Evolutionary conservation across 2,113 vertebrate genomes (phyloP).

Genomic region (Puffinus mauretanicus): DNA sequence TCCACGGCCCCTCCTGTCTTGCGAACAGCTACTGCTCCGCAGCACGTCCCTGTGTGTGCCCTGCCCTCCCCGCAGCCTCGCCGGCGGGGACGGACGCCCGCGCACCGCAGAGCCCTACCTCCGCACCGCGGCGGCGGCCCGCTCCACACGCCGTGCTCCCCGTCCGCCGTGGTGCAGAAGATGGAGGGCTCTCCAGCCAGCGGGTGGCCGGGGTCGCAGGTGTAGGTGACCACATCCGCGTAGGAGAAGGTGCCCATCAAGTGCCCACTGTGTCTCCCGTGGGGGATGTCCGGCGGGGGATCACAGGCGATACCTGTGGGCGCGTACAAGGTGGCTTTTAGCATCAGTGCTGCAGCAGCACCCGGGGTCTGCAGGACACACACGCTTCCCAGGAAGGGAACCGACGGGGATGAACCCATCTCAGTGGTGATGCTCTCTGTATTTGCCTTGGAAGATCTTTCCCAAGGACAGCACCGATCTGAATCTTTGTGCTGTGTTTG

Average conservation of each 20-base stretch:
- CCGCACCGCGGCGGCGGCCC: neutral
- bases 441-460: neutral
- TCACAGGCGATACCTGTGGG: slow-evolving; percentile 32
- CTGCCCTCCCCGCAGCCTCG: rapidly evolving
- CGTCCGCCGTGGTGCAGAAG: slow-evolving; percentile 22
- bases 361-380: neutral
- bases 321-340: neutral
- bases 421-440: neutral
- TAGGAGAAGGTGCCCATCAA: neutral
- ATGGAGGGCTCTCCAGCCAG: slow-evolving; percentile 32
- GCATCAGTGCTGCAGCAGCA: neutral
- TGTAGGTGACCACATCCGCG: slow-evolving; percentile 43
- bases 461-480: neutral
- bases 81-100: rapidly evolving
- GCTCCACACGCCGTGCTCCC: slow-evolving; percentile 47
- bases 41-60: neutral
- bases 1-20: neutral
- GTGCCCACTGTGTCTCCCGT: neutral
- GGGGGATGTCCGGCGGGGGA: neutral
- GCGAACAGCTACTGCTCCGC: neutral
- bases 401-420: rapidly evolving
- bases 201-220: neutral
- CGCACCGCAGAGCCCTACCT: neutral
- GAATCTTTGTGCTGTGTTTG: neutral
- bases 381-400: neutral